These are phyloP conservation scores for Epinephelus lanceolatus DNA, from an alignment of 2,113 vertebrate genomes.

Conservation along the genomic window DNA sequence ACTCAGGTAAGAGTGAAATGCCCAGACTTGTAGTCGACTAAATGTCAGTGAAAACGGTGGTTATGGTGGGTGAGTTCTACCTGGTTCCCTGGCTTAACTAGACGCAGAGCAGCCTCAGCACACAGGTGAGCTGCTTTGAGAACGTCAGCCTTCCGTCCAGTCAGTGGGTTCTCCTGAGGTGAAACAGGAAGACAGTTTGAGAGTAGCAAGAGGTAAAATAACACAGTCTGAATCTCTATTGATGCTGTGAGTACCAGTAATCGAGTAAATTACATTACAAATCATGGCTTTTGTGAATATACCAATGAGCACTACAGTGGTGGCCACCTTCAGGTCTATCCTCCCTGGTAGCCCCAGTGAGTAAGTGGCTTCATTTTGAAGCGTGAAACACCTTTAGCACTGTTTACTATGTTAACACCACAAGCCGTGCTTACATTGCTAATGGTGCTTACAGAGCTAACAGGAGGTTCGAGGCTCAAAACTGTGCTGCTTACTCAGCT, in stretches of 20 bases:
- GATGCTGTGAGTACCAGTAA: background rate
- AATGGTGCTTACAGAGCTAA: no score
- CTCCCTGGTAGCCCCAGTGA: no score
- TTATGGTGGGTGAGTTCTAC: constrained; percentile 75
- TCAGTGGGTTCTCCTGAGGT: constrained; percentile 90
- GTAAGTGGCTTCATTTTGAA: no score
- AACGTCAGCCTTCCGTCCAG: constrained; percentile 96
- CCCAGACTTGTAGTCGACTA: no score
- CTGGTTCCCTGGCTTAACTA: constrained; percentile 99
- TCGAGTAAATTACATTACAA: background rate
- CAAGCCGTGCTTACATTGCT: no score
- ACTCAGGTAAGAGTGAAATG: no score
- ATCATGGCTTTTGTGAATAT: background rate
- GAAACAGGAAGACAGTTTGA: background rate
- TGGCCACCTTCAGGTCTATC: no score
- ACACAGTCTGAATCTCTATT: background rate
- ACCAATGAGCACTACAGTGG: background rate
- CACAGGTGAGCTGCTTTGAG: constrained; percentile 95
- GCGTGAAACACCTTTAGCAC: no score
- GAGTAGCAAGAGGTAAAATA: background rate
- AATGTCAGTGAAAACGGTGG: background rate
- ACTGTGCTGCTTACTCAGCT: no score
- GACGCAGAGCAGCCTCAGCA: constrained; percentile 94
- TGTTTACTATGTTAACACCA: no score
- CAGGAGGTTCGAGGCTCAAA: no score